Evolutionary conservation across 2,797 vertebrate species (phyloP), one percentile per base, ranked within the genome.

Genomic region (Epinephelus awoara): DNA sequence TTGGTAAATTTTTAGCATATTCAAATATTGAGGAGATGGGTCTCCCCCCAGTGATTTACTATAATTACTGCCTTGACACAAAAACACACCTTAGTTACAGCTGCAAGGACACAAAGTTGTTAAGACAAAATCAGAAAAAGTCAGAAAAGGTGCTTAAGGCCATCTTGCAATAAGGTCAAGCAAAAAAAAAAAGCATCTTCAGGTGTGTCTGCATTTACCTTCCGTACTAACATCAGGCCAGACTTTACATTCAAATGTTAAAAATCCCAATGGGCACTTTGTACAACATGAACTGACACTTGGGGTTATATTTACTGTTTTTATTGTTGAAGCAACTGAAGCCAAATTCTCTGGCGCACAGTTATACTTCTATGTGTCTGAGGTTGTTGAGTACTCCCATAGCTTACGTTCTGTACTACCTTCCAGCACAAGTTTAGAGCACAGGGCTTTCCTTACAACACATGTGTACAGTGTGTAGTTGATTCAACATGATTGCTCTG

Each of bases 261-360:
- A 14, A 13, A 25, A 50, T 40, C 25, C 42, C 50, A 54, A 5
- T 5, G 51, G 56, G 21, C 19, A 15, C n/a, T 10, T 15, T 40
- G 50, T 27, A 68, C n/a, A 10, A 7, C 23, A 67, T 56, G 25
- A 72, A 61, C 42, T 5, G 67, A 78, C 54, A 72, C 23, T 17
- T 25, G 25, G 12, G 7, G 18, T 68, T 79, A 51, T 59, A 47
- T 57, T 75, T 67, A 56, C 40, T 54, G 19, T 21, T 79, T 86
- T 71, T 79, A 77, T 67, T 72, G 40, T 7, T 69, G 25, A 58
- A 56, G 42, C 44, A 49, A 63, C 49, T 55, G 47, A 42, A 40
- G 76, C 78, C 73, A 82, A 56, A 57, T 79, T 72, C 55, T 67
- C 25, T 78, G 73, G 63, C 69, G 15, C 19, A 58, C 11, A 40